Percentiles rank a stretch among this genome's conserved stretches.
Conservation (phyloP, 2,113 vertebrate genomes). For the Pygoscelis adeliae region DNA sequence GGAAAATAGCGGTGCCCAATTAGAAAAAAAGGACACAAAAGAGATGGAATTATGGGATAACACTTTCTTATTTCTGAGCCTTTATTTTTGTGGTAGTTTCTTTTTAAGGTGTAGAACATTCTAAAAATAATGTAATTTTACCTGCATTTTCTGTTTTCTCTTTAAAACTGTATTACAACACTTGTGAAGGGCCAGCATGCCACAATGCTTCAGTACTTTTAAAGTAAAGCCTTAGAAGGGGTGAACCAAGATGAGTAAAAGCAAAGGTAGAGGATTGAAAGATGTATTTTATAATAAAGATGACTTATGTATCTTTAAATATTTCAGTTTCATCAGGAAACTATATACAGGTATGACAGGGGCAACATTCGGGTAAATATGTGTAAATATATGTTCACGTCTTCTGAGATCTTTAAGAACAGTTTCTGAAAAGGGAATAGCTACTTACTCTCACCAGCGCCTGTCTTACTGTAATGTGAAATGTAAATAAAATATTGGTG, state of each 20-base stretch:
- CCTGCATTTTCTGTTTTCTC: not conserved
- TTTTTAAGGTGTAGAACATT: not conserved
- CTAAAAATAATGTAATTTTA: not conserved
- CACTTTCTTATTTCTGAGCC: not conserved
- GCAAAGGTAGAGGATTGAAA: not conserved
- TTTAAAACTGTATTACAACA: not conserved
- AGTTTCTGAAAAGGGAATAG: not conserved
- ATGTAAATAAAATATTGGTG: not conserved
- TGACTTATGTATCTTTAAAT: not conserved
- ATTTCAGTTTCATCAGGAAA: not conserved
- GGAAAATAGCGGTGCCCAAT: not conserved
- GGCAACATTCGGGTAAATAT: not conserved
- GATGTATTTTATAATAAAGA: not conserved
- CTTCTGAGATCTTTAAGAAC: not conserved
- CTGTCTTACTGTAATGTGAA: not conserved
- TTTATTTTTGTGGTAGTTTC: not conserved
- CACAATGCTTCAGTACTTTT: not conserved
- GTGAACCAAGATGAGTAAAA: not conserved
- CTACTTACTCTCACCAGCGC: not conserved
- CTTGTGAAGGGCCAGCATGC: not conserved
- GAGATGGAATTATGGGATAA: not conserved
- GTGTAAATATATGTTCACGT: not conserved
- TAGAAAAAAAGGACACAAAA: not conserved
- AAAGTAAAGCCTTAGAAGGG: not conserved
- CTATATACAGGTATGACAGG: not conserved